These are phyloP conservation scores for Hippopotamus amphibius DNA, from an alignment of 2,113 vertebrate genomes.

Conservation along the genomic window DNA sequence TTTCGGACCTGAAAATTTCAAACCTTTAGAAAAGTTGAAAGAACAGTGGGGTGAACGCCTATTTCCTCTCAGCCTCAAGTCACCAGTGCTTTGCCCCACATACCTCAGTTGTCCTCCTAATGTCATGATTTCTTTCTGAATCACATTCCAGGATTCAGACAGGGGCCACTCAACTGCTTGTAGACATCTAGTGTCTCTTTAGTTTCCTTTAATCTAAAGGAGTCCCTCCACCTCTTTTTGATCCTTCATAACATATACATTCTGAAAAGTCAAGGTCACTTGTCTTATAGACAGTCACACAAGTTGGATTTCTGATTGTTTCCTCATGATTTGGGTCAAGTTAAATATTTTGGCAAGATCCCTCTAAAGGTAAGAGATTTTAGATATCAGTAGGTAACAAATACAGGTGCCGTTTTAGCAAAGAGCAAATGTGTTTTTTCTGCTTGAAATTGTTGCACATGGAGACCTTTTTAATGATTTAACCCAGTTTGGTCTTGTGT, in stretches of 20 bases:
- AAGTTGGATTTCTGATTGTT: slow-evolving; percentile 1
- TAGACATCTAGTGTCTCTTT: background rate
- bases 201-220: background rate
- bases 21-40: background rate
- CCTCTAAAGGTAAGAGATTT: background rate
- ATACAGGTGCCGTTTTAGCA: background rate
- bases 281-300: background rate
- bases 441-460: background rate
- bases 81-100: background rate
- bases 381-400: background rate
- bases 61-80: background rate
- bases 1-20: slow-evolving; percentile 31
- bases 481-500: background rate
- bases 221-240: background rate
- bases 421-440: background rate
- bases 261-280: slow-evolving; percentile 24
- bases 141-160: background rate
- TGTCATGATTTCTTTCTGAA: background rate
- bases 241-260: background rate
- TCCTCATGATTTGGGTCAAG: background rate
- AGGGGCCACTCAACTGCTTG: background rate
- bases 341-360: slow-evolving; percentile 20
- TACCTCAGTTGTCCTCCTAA: background rate
- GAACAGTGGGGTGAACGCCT: background rate
- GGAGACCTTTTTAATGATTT: background rate